These are phyloP conservation scores for Natator depressus DNA, from an alignment of 2,113 vertebrate genomes.

Conservation along the genomic window DNA sequence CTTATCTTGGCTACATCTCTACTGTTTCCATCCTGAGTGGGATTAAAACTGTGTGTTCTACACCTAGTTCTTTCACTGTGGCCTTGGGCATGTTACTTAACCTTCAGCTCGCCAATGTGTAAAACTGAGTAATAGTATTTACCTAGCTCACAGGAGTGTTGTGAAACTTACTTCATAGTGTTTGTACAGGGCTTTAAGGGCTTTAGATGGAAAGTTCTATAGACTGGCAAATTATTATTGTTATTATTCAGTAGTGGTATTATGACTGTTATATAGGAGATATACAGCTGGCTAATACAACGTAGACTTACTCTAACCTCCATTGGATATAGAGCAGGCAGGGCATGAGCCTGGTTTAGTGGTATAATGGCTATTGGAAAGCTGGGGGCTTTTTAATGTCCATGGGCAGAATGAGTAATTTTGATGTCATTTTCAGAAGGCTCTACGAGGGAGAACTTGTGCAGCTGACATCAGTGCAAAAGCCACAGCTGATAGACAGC, in stretches of 20 bases:
- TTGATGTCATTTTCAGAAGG: slow-evolving; percentile 7
- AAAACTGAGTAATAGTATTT: not conserved
- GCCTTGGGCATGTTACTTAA: rapidly evolving
- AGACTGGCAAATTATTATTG: not conserved
- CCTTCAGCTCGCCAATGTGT: not conserved
- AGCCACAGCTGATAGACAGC: not conserved
- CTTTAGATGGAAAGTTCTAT: not conserved
- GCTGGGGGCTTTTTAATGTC: not conserved
- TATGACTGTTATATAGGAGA: not conserved
- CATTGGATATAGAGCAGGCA: not conserved
- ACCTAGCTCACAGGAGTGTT: not conserved
- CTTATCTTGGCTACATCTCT: too few species aligned
- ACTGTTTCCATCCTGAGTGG: not conserved
- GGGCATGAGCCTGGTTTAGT: not conserved
- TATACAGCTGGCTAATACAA: not conserved
- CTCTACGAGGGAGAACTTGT: not conserved
- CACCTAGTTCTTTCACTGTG: not conserved
- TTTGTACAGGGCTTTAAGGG: not conserved
- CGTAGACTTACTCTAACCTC: not conserved
- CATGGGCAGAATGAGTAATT: not conserved
- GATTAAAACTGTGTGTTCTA: not conserved
- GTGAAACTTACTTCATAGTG: not conserved
- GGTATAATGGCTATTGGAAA: not conserved
- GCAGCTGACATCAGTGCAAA: not conserved
- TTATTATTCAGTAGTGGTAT: not conserved